phyloP scores from a whole-genome alignment of 2,113 vertebrate genomes.

The Pao palembangensis region DNA sequence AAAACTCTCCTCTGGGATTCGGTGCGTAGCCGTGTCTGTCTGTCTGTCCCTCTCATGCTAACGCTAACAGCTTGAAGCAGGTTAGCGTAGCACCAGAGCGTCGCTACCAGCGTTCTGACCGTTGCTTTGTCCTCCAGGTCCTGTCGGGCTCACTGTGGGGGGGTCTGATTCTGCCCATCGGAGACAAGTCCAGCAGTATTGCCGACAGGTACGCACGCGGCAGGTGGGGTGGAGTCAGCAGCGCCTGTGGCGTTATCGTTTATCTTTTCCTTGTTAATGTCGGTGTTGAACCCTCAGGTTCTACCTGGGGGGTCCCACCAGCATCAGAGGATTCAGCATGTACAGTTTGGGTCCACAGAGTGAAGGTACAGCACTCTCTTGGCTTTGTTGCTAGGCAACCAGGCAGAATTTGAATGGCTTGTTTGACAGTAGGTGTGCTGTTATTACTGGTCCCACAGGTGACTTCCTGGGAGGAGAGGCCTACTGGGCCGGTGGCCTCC shows the following conservation, averaged over 20 bases:
- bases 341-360: constrained; percentile 97
- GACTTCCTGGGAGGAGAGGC: constrained; percentile 95
- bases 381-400: not conserved
- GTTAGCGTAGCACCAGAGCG: no score
- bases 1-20: constrained; percentile 84
- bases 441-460: constrained; percentile 71
- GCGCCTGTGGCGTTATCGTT: no score
- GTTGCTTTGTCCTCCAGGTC: constrained; percentile 71
- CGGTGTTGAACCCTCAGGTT: no score
- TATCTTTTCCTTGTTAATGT: no score
- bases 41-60: not conserved
- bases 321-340: constrained; percentile 97
- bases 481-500: constrained; percentile 92
- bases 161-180: constrained; percentile 87
- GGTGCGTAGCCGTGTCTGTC: constrained; percentile 67
- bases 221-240: no score
- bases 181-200: constrained; percentile 86
- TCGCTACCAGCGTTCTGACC: no score
- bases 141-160: constrained; percentile 92
- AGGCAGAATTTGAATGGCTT: constrained; percentile 1
- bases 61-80: not conserved
- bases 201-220: constrained; percentile 83
- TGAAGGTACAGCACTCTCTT: constrained; percentile 79
- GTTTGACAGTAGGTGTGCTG: constrained; percentile 24
- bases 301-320: constrained; percentile 95